A percentile compares a stretch with the other conserved stretches of the same genome.
phyloP scores from a whole-genome alignment of 1,140 invertebrate genomes.

The Hormaphis cornu region DNA sequence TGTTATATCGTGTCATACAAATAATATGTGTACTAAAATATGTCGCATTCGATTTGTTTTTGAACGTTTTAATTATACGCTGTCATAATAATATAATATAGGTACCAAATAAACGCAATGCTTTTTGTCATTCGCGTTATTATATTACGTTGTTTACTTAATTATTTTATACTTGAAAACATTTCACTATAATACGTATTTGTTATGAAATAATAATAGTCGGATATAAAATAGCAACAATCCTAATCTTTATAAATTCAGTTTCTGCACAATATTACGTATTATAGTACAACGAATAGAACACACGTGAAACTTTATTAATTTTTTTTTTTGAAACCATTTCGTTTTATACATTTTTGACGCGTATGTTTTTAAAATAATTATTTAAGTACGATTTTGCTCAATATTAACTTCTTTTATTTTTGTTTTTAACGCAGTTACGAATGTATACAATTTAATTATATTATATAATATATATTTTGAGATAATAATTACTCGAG shows the following conservation, averaged over 20 bases:
- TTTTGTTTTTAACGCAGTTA: neutral
- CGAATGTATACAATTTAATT: no score
- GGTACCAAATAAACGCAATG: neutral
- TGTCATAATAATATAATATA: no score
- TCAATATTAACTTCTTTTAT: conserved; percentile 5
- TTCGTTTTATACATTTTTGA: neutral
- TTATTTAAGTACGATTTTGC: conserved; percentile 23
- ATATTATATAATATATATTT: neutral
- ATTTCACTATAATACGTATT: no score
- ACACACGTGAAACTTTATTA: neutral
- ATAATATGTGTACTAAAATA: neutral
- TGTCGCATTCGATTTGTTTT: neutral
- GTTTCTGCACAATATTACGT: no score
- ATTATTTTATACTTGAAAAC: no score
- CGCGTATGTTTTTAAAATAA: neutral
- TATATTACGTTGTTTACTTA: no score
- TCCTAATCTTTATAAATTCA: no score
- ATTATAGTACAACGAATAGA: neutral
- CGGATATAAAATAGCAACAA: no score
- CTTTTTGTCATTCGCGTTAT: neutral
- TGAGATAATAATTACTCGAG: no score
- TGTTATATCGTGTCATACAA: conserved; percentile 1
- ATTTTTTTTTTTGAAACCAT: neutral
- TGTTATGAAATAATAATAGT: no score
- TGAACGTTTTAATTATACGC: neutral